phyloP scores from a whole-genome alignment of 2,113 vertebrate species.

The Charina bottae region DNA sequence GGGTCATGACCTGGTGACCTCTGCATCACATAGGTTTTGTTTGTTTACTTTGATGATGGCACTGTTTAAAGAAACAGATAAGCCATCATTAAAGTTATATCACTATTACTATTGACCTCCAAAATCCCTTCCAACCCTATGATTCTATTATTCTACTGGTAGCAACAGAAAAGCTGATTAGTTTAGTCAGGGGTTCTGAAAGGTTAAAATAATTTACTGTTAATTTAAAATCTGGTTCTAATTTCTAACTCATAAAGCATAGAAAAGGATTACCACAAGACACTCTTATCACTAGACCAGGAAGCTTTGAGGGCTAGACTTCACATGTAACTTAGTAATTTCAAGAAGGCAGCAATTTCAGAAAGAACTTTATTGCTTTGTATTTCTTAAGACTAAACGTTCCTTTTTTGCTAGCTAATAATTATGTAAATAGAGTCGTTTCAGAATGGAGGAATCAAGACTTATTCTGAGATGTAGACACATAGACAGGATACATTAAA shows the following conservation, averaged over 20 bases:
- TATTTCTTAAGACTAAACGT: background rate
- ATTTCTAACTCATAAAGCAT: constrained; percentile 8
- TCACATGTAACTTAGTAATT: fast-evolving
- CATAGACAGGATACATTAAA: constrained; percentile 30
- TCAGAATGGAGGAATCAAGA: constrained; percentile 44
- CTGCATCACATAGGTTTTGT: no score
- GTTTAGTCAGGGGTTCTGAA: background rate
- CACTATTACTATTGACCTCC: no score
- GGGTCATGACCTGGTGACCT: no score
- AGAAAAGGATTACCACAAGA: constrained; percentile 16
- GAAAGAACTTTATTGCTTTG: constrained; percentile 18
- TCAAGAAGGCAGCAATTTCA: background rate
- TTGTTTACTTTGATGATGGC: no score
- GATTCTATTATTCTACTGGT: background rate
- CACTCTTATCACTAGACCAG: constrained; percentile 4
- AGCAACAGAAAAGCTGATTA: constrained; percentile 4
- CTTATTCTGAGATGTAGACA: constrained; percentile 30
- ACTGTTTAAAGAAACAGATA: no score
- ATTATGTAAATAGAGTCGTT: constrained; percentile 54
- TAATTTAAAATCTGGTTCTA: background rate
- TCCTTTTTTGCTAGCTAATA: constrained; percentile 38
- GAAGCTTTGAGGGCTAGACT: background rate
- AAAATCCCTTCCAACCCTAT: no score
- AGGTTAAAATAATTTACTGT: background rate
- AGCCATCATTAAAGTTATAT: no score